Evolutionary conservation across 2,113 vertebrate species (phyloP).

Genomic region (Microtus ochrogaster): DNA sequence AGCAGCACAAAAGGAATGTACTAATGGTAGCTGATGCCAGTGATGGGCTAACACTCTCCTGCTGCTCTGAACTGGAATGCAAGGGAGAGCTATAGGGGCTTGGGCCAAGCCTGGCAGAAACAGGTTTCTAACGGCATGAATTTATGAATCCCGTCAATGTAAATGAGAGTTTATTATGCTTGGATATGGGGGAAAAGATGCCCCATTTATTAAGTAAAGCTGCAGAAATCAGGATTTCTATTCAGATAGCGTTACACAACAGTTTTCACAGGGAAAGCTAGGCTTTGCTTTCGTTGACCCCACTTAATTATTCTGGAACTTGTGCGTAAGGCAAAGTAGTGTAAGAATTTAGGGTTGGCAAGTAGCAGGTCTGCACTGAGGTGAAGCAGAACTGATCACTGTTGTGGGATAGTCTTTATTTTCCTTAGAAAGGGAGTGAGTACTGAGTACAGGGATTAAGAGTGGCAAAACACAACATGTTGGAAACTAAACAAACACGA

Average conservation of each 20-base stretch:
- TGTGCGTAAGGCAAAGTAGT: background rate
- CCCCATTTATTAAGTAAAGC: constrained; percentile 87
- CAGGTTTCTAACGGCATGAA: constrained; percentile 85
- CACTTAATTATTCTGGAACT: background rate
- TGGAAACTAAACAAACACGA: background rate
- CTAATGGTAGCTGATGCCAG: constrained; percentile 75
- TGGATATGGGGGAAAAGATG: constrained; percentile 78
- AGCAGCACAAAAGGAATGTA: constrained; percentile 79
- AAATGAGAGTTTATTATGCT: constrained; percentile 86
- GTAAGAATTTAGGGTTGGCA: background rate
- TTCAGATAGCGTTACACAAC: constrained; percentile 71
- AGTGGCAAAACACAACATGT: background rate
- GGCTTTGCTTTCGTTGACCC: constrained; percentile 48
- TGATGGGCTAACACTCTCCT: constrained; percentile 79
- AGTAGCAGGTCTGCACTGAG: background rate
- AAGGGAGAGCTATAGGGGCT: constrained; percentile 81
- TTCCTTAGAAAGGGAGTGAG: background rate
- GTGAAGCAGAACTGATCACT: background rate
- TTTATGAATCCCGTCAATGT: constrained; percentile 84
- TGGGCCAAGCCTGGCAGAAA: constrained; percentile 82
- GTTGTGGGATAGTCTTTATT: background rate
- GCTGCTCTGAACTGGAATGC: constrained; percentile 78
- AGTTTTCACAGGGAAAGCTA: constrained; percentile 51
- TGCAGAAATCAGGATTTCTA: constrained; percentile 78
- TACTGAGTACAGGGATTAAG: background rate